Percentiles rank a stretch among this genome's conserved stretches.
Evolutionary conservation across 2,888 invertebrate species (phyloP).

Genomic region (Thecophora atra): DNA sequence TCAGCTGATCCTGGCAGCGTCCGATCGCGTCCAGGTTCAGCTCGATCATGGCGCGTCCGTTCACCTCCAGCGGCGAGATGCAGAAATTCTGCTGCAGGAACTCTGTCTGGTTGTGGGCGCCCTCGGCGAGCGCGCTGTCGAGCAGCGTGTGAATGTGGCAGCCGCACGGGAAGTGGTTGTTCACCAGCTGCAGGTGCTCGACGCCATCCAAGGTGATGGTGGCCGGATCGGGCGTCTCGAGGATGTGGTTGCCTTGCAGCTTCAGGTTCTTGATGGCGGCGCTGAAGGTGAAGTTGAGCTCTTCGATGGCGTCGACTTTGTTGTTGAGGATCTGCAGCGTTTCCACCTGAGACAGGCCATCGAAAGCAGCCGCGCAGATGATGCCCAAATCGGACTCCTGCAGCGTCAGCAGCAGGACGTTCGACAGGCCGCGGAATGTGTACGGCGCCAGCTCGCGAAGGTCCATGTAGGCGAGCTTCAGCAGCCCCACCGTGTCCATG

Average conservation of each 20-base stretch:
- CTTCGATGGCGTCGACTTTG: constrained; percentile 84
- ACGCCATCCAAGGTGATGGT: constrained; percentile 78
- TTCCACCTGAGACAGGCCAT: constrained; percentile 77
- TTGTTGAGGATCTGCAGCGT: constrained; percentile 82
- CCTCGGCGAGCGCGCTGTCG: constrained; percentile 78
- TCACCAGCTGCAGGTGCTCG: constrained; percentile 75
- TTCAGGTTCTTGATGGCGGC: constrained; percentile 77
- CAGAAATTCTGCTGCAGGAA: constrained; percentile 83
- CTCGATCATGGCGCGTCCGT: constrained; percentile 78
- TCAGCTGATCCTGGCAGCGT: constrained; percentile 75
- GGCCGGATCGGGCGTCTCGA: constrained; percentile 77
- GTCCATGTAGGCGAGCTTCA: constrained; percentile 87
- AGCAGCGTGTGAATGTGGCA: constrained; percentile 83
- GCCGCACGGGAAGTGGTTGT: constrained; percentile 88
- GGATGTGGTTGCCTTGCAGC: constrained; percentile 84
- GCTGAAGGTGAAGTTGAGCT: constrained; percentile 75
- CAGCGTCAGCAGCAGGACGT: constrained; percentile 78
- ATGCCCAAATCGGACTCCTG: constrained; percentile 85
- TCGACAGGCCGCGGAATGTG: constrained; percentile 80
- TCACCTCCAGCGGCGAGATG: constrained; percentile 85
- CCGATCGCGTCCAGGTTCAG: constrained; percentile 75
- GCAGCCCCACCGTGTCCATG: constrained; percentile 81
- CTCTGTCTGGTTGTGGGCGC: constrained; percentile 70
- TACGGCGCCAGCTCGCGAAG: constrained; percentile 75
- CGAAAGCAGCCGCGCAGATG: constrained; percentile 78